These are phyloP conservation scores for Papilio glaucus DNA, from an alignment of 1,140 invertebrate genomes.

Conservation along the genomic window DNA sequence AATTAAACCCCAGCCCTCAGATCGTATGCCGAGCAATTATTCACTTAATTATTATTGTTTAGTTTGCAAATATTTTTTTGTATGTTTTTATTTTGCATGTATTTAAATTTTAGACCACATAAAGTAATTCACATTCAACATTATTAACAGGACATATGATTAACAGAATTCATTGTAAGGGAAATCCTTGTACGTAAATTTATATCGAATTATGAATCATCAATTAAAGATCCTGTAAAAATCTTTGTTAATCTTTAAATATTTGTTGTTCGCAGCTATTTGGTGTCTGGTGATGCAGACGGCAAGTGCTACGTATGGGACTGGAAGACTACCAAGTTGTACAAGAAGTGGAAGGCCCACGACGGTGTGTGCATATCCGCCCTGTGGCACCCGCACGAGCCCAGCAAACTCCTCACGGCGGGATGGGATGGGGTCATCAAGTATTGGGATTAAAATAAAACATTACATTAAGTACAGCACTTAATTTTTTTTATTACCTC, in stretches of 20 bases:
- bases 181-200: neutral
- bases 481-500: slow-evolving; percentile 67
- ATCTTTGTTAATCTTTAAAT: neutral
- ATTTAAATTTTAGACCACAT: no score
- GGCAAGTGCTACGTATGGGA: slow-evolving; percentile 99
- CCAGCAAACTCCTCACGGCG: slow-evolving; percentile 96
- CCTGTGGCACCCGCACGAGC: slow-evolving; percentile 99
- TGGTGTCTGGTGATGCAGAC: slow-evolving; percentile 99
- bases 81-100: no score
- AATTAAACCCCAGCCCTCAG: no score
- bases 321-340: slow-evolving; percentile 99
- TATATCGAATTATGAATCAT: neutral
- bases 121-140: neutral
- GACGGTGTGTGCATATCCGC: slow-evolving; percentile 97
- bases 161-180: neutral
- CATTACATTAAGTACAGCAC: slow-evolving; percentile 39
- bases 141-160: neutral
- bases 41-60: no score
- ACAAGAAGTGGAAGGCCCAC: slow-evolving; percentile 99
- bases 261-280: slow-evolving; percentile 88
- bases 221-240: neutral
- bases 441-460: slow-evolving; percentile 95
- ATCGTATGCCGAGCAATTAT: no score
- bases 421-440: slow-evolving; percentile 99
- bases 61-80: no score